A percentile compares a stretch with the other conserved stretches of the same genome.
phyloP scores from a whole-genome alignment of 2,113 vertebrate species.

The Corythoichthys intestinalis region DNA sequence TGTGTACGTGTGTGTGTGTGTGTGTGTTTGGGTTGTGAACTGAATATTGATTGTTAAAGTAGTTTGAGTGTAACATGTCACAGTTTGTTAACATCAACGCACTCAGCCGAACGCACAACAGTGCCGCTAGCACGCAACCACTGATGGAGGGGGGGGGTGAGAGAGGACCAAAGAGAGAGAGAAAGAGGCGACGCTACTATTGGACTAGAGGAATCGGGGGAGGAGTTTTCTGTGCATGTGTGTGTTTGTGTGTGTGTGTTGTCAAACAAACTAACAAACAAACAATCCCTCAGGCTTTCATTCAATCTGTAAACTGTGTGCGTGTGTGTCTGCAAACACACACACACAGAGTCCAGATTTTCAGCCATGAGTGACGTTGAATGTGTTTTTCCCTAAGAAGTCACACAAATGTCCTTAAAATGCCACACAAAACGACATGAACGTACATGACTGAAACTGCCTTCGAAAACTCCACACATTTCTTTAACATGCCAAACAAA shows the following conservation, averaged over 20 bases:
- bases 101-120: constrained; percentile 77
- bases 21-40: constrained; percentile 89
- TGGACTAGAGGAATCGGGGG: constrained; percentile 53
- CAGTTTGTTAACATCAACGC: constrained; percentile 83
- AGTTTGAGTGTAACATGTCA: constrained; percentile 99
- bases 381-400: neutral
- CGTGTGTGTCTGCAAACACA: neutral
- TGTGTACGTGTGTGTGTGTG: neutral
- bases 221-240: neutral
- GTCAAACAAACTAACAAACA: constrained; percentile 7
- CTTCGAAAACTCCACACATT: too few relatives aligned
- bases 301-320: neutral
- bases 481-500: too few relatives aligned
- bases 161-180: too few relatives aligned
- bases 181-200: constrained; percentile 13
- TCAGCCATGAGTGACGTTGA: neutral
- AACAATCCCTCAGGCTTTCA: constrained; percentile 9
- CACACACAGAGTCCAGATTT: neutral
- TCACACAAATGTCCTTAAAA: neutral
- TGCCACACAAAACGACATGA: too few relatives aligned
- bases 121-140: constrained; percentile 90
- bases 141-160: neutral
- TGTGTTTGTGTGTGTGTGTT: neutral
- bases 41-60: constrained; percentile 99
- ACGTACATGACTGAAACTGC: too few relatives aligned